Base-by-base conservation (phyloP, 2,888 invertebrate species). In the Cotesia congregata region DNA sequence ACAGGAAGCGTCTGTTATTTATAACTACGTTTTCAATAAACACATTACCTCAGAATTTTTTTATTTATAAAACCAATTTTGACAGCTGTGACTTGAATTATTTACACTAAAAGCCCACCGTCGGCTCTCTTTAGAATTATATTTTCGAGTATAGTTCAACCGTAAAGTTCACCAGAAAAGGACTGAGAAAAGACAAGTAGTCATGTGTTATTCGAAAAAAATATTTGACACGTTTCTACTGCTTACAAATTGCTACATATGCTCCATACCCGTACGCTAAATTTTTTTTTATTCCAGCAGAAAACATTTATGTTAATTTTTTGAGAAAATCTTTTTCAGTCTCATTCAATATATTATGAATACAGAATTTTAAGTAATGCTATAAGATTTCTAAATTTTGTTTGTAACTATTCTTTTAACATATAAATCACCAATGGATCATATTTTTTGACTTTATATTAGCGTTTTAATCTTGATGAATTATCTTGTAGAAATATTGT, bases 11-110 rank as follows among this genome's bases (percentile, higher is more conserved):
- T 12, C 7, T 9, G 12, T 50, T 50, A 50, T 50, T 50, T 50
- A 50, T 50, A 50, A 50, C 7, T 50, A 3, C 12, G 6, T 50
- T 2, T 50, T 9, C 4, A 12, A 50, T 12, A 12, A 12, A 50
- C 12, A 7, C 12, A 12, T 50, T 50, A 12, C 50, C 12, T 9
- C 12, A 50, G 9, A 82, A 80, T 79, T 77, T 80, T 30, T 82
- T 80, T 79, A 80, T 82, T 77, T 75, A 73, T 38, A 74, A 80
- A 80, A 86, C 85, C 87, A 86, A 87, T 86, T 82, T 83, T 70
- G 61, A 75, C 86, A 87, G 87, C 86, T 88, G 86, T 80, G 83
- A 75, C 82, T 72, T 30, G 81, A 83, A 85, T 86, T 84, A 82
- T 83, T 79, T 83, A 86, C 84, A 85, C 85, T 82, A 82, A 78